phyloP scores from a whole-genome alignment of 2,113 vertebrate genomes.

The Phoxinus phoxinus region DNA sequence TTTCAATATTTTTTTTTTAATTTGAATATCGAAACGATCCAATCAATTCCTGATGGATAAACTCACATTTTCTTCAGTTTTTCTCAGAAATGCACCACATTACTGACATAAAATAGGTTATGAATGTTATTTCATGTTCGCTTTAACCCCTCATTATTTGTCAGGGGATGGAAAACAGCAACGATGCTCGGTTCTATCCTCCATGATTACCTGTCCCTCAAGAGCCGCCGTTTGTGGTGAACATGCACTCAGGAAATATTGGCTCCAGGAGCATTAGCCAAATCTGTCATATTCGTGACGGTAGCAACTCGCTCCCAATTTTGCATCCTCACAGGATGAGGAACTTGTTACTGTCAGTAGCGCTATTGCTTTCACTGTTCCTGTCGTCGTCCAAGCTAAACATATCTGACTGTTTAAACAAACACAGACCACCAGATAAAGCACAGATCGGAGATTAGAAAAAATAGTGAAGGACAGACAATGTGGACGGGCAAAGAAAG shows the following conservation, averaged over 20 bases:
- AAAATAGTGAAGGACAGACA: background rate
- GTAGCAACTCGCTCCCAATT: background rate
- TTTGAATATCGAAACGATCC: background rate
- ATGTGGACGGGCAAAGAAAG: background rate
- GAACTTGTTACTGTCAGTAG: constrained; percentile 10
- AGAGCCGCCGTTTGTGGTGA: background rate
- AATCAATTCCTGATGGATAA: background rate
- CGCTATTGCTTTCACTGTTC: background rate
- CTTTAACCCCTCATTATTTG: background rate
- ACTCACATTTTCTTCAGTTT: background rate
- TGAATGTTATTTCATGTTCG: background rate
- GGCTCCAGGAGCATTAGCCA: background rate
- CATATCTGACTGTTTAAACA: constrained; percentile 16
- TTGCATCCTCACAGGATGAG: background rate
- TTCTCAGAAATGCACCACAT: background rate
- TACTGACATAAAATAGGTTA: background rate
- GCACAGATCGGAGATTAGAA: constrained; percentile 5
- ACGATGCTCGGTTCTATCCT: background rate
- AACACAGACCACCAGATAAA: background rate
- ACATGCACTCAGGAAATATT: constrained; percentile 9
- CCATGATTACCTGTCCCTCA: constrained; percentile 8
- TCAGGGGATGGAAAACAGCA: background rate
- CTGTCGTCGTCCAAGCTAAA: constrained; percentile 19
- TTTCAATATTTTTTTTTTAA: background rate
- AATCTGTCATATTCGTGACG: constrained; percentile 24